Conservation (phyloP, 92 coral and sea anemone species). For the Scolanthus callimorphus region DNA sequence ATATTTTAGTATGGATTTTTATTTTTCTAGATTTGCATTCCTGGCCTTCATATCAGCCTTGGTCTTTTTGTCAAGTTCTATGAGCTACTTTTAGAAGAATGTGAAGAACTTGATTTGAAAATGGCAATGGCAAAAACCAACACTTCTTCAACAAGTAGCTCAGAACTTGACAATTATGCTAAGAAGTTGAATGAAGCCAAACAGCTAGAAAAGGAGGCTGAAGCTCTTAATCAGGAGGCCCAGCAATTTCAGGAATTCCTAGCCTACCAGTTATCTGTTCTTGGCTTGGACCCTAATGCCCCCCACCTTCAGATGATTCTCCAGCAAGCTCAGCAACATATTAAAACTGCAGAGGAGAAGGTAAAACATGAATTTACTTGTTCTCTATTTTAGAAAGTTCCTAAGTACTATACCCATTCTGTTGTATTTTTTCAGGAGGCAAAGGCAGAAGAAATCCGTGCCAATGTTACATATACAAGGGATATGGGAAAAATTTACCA, state of each 20-base stretch:
- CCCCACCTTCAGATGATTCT: not conserved
- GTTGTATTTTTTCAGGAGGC: not conserved
- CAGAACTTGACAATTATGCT: not conserved
- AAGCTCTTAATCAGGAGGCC: slow-evolving; percentile 5
- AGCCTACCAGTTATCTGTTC: slow-evolving; percentile 1
- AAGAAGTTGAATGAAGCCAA: not conserved
- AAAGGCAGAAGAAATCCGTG: not conserved
- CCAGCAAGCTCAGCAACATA: not conserved
- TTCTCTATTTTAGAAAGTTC: not conserved
- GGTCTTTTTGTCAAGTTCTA: slow-evolving; percentile 4
- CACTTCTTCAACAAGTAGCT: not conserved
- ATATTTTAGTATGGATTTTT: not conserved
- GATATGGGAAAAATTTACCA: not conserved
- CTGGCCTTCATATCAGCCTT: slow-evolving; percentile 17
- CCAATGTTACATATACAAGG: not conserved
- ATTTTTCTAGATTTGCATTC: slow-evolving; percentile 4
- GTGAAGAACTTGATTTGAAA: slow-evolving; percentile 4
- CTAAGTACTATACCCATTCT: not conserved
- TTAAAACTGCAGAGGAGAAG: not conserved
- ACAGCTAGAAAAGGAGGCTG: not conserved
- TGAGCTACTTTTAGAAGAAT: slow-evolving; percentile 4
- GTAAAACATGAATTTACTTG: not conserved
- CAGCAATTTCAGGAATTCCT: slow-evolving; percentile 9
- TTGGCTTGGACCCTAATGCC: not conserved
- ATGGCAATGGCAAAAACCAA: not conserved